These are phyloP conservation scores for Bombus balteatus DNA, from an alignment of 1,140 invertebrate genomes.

Conservation along the genomic window DNA sequence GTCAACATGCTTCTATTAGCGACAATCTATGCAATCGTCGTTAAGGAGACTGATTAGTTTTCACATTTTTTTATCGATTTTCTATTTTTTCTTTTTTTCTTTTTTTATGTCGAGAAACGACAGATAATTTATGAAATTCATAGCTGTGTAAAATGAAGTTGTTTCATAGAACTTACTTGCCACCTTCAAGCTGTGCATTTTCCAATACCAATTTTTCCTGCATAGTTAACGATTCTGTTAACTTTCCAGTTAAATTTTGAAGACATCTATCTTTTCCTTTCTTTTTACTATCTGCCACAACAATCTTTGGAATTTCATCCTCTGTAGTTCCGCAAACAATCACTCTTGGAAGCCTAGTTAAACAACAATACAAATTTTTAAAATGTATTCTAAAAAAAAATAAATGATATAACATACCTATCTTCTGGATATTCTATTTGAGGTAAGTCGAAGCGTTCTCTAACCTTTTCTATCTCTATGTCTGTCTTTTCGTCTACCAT, in stretches of 20 bases:
- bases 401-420: slow-evolving; percentile 65
- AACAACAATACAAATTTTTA: not conserved
- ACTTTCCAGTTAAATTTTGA: slow-evolving; percentile 81
- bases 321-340: slow-evolving; percentile 78
- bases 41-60: slow-evolving; percentile 48
- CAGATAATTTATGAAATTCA: not conserved
- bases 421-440: slow-evolving; percentile 75
- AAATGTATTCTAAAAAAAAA: not conserved
- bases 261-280: slow-evolving; percentile 65
- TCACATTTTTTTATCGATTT: slow-evolving; percentile 42
- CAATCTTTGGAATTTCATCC: slow-evolving; percentile 76
- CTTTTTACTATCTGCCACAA: slow-evolving; percentile 73
- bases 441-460: slow-evolving; percentile 69
- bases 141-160: slow-evolving; percentile 8
- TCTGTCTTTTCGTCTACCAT: slow-evolving; percentile 2
- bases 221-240: slow-evolving; percentile 85
- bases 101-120: not conserved
- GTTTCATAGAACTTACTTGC: slow-evolving; percentile 73
- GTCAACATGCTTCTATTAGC: slow-evolving; percentile 23
- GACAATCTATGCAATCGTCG: slow-evolving; percentile 42
- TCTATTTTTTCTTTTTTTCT: slow-evolving; percentile 28
- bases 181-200: slow-evolving; percentile 85
- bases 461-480: not conserved
- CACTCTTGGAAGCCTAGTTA: slow-evolving; percentile 72
- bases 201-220: slow-evolving; percentile 85